Conservation (phyloP, 2,888 invertebrate species). For the Priocnemis perturbator region DNA sequence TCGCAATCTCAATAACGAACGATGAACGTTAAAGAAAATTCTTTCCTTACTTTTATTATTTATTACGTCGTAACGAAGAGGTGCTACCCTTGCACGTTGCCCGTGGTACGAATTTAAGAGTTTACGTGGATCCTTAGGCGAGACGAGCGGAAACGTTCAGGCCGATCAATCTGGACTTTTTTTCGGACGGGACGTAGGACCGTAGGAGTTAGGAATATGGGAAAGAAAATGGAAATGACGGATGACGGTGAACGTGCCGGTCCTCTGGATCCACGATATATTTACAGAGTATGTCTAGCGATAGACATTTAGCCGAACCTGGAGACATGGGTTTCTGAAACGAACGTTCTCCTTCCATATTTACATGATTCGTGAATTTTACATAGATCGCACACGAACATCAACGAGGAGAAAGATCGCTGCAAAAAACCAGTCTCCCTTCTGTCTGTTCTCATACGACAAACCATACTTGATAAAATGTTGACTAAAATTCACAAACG, state of each 20-base stretch:
- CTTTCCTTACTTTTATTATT: no score
- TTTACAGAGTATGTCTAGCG: no score
- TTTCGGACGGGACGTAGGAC: background rate
- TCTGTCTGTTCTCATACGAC: background rate
- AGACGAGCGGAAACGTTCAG: background rate
- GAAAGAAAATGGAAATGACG: no score
- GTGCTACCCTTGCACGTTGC: constrained; percentile 65
- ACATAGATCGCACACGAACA: constrained; percentile 6
- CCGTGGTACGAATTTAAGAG: constrained; percentile 14
- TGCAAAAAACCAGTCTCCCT: background rate
- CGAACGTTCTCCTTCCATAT: no score
- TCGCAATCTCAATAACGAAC: background rate
- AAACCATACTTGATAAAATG: background rate
- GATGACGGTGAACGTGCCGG: no score
- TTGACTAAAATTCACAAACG: constrained; percentile 5
- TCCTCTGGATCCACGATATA: no score
- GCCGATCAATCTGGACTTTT: background rate
- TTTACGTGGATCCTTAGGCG: background rate
- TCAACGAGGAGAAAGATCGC: constrained; percentile 15
- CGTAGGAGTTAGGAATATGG: no score
- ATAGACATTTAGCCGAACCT: no score
- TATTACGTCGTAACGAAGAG: constrained; percentile 30
- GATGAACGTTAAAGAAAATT: background rate
- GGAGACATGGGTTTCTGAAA: no score
- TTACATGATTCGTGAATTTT: no score